These are phyloP conservation scores for Crotalus horridus DNA, from an alignment of 2,113 vertebrate genomes.

Conservation along the genomic window DNA sequence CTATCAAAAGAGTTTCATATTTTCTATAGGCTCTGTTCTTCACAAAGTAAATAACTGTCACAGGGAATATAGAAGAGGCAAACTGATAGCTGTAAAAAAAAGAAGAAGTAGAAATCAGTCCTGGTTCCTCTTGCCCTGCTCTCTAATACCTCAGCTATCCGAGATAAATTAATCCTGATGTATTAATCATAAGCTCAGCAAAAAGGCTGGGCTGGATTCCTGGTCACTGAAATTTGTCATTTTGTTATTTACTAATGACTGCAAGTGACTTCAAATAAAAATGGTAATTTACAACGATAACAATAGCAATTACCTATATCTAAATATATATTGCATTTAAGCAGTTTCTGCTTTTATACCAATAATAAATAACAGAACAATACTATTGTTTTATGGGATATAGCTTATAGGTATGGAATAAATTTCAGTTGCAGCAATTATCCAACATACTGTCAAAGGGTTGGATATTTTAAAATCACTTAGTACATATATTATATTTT, in stretches of 20 bases:
- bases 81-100: constrained; percentile 39
- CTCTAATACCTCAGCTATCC: constrained; percentile 46
- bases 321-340: constrained; percentile 35
- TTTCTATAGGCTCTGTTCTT: constrained; percentile 27
- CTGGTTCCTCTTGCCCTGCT: neutral
- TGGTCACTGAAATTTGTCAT: constrained; percentile 61
- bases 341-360: constrained; percentile 44
- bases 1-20: constrained; percentile 34
- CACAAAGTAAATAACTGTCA: neutral
- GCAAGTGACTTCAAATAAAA: constrained; percentile 58
- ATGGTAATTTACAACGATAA: constrained; percentile 49
- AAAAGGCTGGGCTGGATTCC: constrained; percentile 56
- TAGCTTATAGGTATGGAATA: constrained; percentile 34
- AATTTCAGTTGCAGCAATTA: constrained; percentile 37
- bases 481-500: constrained; percentile 10
- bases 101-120: constrained; percentile 43
- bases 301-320: constrained; percentile 29
- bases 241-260: constrained; percentile 64
- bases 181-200: constrained; percentile 63
- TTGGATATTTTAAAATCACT: constrained; percentile 6
- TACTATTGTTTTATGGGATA: constrained; percentile 32
- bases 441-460: constrained; percentile 13
- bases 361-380: constrained; percentile 46
- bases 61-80: constrained; percentile 25
- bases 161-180: constrained; percentile 62